Base-by-base conservation (phyloP, 2,888 invertebrate species). In the Hipparchia sbordonii region DNA sequence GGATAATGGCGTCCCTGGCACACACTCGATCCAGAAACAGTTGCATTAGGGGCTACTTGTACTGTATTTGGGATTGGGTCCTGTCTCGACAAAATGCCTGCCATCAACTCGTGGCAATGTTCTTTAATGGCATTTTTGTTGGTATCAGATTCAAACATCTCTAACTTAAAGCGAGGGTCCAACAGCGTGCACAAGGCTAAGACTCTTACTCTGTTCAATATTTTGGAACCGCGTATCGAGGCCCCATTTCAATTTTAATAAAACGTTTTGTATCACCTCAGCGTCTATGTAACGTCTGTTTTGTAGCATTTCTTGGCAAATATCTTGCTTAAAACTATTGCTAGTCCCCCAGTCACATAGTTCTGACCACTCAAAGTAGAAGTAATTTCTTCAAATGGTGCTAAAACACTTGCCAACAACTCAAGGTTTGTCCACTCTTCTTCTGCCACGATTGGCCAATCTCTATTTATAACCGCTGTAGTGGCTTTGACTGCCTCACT, bases 401-500 rank as follows among this genome's bases (percentile, higher is more conserved):
- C 59, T 33, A 59, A 33, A 59, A 59, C 59, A 59, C 33, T 33
- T 33, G 39, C 59, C 59, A 59, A 33, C 9, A 33, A 59, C 59
- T 33, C 9, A 9, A 59, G 33, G 59, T 33, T 59, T 33, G 23
- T 48, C 62, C 48, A 62, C 46, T 62, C 48, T 62, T 62, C 62
- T 62, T 46, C 46, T 13, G 62, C 48, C n/a, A 62, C 13, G 46
- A 48, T 48, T 13, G 48, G 48, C 46, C 48, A 46, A 2, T 13
- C 48, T 62, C 62, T 62, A 33, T 59, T 59, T 13, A 56, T 67
- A 10, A 75, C 8, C 54, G 61, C 65, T 74, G 63, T 10, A 74
- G 70, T 70, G 46, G 52, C 13, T 48, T 48, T 48, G n/a, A 48
- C 48, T n/a, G 72, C 71, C 60, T 74, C 71, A 54, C 63, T 70